Evolutionary conservation across 1,140 invertebrate species (phyloP).

Genomic region (Neodiprion pinetum): DNA sequence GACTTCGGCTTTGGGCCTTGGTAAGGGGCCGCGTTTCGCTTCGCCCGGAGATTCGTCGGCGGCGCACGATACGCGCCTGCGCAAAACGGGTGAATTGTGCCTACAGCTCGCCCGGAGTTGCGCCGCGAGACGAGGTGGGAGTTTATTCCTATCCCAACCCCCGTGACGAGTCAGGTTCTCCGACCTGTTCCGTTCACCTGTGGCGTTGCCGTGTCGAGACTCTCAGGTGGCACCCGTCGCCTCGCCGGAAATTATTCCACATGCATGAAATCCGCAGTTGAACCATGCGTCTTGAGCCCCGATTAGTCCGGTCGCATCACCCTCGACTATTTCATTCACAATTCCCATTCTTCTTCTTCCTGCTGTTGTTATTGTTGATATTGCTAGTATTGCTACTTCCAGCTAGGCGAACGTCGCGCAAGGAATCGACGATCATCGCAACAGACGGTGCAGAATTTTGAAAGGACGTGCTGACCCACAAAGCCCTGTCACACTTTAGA

Average conservation of each 20-base stretch:
- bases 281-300: no score
- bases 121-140: slow-evolving; percentile 8
- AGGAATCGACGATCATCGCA: no score
- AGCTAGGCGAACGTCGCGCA: no score
- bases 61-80: not conserved
- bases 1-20: slow-evolving; percentile 29
- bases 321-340: no score
- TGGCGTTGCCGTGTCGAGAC: not conserved
- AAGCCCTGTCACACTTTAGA: no score
- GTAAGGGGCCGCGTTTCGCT: slow-evolving; percentile 5
- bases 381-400: no score
- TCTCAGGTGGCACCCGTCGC: not conserved
- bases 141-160: slow-evolving; percentile 15
- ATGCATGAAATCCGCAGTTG: not conserved
- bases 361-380: no score
- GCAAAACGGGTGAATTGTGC: not conserved
- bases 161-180: slow-evolving; percentile 6
- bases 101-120: not conserved
- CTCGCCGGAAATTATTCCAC: not conserved
- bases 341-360: no score
- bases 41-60: not conserved
- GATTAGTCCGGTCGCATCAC: no score
- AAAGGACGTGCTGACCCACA: no score
- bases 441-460: no score
- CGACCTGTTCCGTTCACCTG: slow-evolving; percentile 19